Percentiles rank a stretch among this genome's conserved stretches.
Evolutionary conservation across 2,888 invertebrate genomes (phyloP).

Genomic region (Serrognathus titanus): DNA sequence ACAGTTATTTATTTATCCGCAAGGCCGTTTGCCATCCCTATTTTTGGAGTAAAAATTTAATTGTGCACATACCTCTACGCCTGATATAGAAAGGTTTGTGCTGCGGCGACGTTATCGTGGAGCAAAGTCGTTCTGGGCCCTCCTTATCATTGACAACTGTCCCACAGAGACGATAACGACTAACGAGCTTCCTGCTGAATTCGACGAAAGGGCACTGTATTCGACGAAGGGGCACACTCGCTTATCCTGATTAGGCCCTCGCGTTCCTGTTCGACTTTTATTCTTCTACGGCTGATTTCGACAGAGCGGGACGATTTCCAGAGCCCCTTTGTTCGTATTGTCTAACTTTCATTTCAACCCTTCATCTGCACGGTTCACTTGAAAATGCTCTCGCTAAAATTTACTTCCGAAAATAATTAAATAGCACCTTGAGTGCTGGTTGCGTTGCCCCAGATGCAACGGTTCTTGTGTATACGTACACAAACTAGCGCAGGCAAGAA

Average conservation of each 20-base stretch:
- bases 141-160: slow-evolving; percentile 41
- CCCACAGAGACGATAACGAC: slow-evolving; percentile 40
- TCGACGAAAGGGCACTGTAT: slow-evolving; percentile 16
- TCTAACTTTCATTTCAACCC: no score
- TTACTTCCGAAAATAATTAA: no score
- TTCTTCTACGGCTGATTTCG: slow-evolving; percentile 7
- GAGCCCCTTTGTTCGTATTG: no score
- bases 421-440: no score
- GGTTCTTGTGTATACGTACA: no score
- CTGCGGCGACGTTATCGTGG: slow-evolving; percentile 17
- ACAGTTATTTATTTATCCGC: no score
- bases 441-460: no score
- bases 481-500: neutral
- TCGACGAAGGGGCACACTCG: slow-evolving; percentile 8
- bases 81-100: slow-evolving; percentile 31
- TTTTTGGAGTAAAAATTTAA: no score
- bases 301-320: slow-evolving; percentile 12
- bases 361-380: no score
- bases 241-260: slow-evolving; percentile 29
- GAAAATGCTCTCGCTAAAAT: no score
- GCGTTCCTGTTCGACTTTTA: slow-evolving; percentile 19
- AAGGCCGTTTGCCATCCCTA: no score
- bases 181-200: slow-evolving; percentile 41
- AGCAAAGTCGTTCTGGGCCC: slow-evolving; percentile 10
- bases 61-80: no score